Percentiles rank a stretch among this genome's conserved stretches.
phyloP scores from a whole-genome alignment of 1,140 invertebrate species.

The Leguminivora glycinivorella region DNA sequence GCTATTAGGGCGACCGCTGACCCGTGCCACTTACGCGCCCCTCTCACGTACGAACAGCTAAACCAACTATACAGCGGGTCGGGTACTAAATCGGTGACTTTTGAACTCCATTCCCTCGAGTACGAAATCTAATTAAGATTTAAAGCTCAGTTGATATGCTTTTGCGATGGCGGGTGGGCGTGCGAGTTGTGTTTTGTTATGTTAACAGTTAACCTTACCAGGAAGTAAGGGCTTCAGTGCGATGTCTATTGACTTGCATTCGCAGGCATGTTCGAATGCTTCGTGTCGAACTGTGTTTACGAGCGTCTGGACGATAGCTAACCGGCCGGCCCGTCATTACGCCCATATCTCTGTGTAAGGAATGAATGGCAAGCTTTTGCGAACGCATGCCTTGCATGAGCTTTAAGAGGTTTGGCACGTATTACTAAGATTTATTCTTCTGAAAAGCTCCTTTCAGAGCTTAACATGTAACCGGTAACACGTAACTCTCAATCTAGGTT shows the following conservation, averaged over 20 bases:
- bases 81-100: constrained; percentile 52
- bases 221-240: constrained; percentile 61
- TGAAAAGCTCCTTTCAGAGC: constrained; percentile 61
- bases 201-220: constrained; percentile 54
- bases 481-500: no score
- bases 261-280: constrained; percentile 65
- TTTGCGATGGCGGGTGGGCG: constrained; percentile 31
- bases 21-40: constrained; percentile 52
- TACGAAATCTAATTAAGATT: constrained; percentile 42
- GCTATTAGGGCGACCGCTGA: constrained; percentile 63
- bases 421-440: constrained; percentile 55
- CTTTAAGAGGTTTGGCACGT: constrained; percentile 63
- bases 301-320: constrained; percentile 69
- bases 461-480: no score
- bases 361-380: constrained; percentile 71
- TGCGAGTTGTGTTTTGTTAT: constrained; percentile 38
- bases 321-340: constrained; percentile 66
- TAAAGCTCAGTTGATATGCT: constrained; percentile 30
- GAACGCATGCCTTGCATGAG: constrained; percentile 59
- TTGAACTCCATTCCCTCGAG: constrained; percentile 48
- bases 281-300: constrained; percentile 71
- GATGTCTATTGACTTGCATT: constrained; percentile 71
- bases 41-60: constrained; percentile 28
- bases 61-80: constrained; percentile 31
- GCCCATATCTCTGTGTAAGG: constrained; percentile 71